Evolutionary conservation across 2,797 vertebrate species (phyloP).

Genomic region (Tadarida brasiliensis): DNA sequence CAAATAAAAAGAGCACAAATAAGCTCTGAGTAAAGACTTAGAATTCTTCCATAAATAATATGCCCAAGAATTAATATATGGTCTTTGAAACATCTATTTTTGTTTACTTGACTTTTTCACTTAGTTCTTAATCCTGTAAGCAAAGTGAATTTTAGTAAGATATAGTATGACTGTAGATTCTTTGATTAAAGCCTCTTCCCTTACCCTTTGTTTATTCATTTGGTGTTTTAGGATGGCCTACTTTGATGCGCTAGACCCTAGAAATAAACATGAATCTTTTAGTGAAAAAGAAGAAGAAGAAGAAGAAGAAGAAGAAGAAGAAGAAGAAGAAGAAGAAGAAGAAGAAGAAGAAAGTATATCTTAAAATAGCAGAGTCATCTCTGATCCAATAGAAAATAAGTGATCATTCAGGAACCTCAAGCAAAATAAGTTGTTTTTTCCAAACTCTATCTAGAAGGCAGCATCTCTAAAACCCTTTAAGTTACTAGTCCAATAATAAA

Average conservation of each 20-base stretch:
- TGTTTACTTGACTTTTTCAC: background rate
- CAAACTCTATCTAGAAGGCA: background rate
- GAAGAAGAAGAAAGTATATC: background rate
- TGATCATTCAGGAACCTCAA: background rate
- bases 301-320: background rate
- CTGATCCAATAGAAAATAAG: background rate
- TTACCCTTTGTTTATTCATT: background rate
- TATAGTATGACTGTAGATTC: background rate
- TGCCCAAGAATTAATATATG: background rate
- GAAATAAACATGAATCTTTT: conserved; percentile 29
- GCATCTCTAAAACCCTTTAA: background rate
- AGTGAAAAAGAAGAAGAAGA: background rate
- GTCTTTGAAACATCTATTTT: conserved; percentile 16
- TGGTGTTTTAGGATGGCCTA: background rate
- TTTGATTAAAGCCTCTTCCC: background rate
- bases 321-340: background rate
- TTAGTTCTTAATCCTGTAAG: conserved; percentile 27
- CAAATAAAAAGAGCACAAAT: conserved; percentile 15
- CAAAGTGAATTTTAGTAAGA: conserved; percentile 44
- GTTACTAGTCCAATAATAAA: background rate
- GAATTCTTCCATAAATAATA: background rate
- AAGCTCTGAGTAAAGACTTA: background rate
- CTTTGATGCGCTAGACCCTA: background rate
- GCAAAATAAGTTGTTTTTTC: background rate
- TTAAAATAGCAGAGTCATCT: background rate